These are phyloP conservation scores for Cyprinella venusta DNA, from an alignment of 2,797 vertebrate species.

Conservation along the genomic window DNA sequence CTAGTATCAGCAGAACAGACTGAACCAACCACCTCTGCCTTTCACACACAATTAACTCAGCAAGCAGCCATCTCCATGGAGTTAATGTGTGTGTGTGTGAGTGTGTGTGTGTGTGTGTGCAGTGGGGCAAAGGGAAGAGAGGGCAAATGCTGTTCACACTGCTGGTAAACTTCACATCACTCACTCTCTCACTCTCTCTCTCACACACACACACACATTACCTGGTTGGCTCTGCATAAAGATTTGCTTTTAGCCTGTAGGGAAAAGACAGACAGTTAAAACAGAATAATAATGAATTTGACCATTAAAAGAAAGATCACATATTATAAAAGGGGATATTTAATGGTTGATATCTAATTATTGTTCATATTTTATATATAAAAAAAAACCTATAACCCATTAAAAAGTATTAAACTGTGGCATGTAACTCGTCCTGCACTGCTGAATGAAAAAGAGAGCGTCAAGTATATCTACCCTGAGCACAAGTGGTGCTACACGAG, in stretches of 20 bases:
- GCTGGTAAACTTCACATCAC: neutral
- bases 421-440: neutral
- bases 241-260: conserved; percentile 74
- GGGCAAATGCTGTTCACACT: conserved; percentile 33
- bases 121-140: conserved; percentile 31
- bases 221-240: conserved; percentile 72
- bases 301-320: conserved; percentile 4
- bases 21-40: conserved; percentile 43
- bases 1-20: conserved; percentile 17
- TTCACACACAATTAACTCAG: conserved; percentile 56
- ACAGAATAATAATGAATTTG: conserved; percentile 1
- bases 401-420: neutral
- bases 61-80: conserved; percentile 70
- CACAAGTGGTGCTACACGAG: neutral
- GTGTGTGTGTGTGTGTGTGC: conserved; percentile 41
- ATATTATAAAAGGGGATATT: neutral
- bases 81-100: conserved; percentile 64
- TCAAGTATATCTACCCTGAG: neutral
- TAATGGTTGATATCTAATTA: too few species aligned
- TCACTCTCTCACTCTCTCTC: neutral
- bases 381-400: neutral
- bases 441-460: neutral
- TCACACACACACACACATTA: conserved; percentile 60
- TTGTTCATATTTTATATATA: neutral
- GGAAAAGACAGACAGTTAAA: conserved; percentile 38